These are phyloP conservation scores for Junco hyemalis DNA, from an alignment of 2,113 vertebrate genomes.

Conservation along the genomic window DNA sequence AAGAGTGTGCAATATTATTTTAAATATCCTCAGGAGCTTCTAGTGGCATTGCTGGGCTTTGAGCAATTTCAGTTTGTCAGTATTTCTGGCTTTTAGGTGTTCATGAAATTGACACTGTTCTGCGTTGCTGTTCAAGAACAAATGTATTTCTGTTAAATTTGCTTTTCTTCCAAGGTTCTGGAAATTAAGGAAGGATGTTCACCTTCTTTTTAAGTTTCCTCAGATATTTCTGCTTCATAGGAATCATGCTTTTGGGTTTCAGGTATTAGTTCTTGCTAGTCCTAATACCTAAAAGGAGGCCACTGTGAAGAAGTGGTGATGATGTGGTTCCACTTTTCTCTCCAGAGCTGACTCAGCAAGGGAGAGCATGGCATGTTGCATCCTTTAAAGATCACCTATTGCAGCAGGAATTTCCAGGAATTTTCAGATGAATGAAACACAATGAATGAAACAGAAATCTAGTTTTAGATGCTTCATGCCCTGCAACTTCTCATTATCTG, in stretches of 20 bases:
- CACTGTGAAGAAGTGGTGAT: background rate
- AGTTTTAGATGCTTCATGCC: background rate
- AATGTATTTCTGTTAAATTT: background rate
- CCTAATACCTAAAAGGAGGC: background rate
- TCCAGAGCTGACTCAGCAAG: background rate
- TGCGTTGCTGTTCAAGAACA: background rate
- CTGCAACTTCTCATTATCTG: background rate
- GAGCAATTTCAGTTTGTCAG: background rate
- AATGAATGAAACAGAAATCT: background rate
- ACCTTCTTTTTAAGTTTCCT: background rate
- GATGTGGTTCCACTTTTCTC: background rate
- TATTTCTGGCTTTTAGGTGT: background rate
- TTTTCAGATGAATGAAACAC: background rate
- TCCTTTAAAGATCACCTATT: background rate
- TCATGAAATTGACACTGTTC: background rate
- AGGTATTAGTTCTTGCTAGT: background rate
- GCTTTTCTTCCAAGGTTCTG: background rate
- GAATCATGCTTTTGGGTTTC: background rate
- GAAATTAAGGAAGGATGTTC: rapidly evolving
- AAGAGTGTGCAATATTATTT: background rate
- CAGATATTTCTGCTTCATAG: background rate
- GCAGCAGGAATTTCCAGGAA: background rate
- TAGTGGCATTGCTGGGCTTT: background rate
- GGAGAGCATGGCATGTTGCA: background rate
- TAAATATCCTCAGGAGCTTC: background rate